Evolutionary conservation across 2,888 invertebrate genomes (phyloP).

Genomic region (Tricholauxania praeusta): DNA sequence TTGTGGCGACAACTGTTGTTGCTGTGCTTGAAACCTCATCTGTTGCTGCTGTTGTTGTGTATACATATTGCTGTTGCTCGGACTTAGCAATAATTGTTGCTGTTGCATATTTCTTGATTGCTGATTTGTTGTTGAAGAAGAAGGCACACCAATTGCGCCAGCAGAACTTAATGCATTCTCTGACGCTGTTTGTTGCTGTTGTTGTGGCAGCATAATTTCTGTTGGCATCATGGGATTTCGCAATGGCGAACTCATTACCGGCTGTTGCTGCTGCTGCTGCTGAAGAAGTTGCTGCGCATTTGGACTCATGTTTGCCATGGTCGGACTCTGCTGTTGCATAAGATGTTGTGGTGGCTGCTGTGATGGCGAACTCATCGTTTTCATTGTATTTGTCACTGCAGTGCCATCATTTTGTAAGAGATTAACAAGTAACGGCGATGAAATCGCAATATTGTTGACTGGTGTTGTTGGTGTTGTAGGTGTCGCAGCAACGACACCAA

Average conservation of each 20-base stretch:
- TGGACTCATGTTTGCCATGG: conserved; percentile 52
- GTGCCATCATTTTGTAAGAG: conserved; percentile 85
- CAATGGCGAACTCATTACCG: conserved; percentile 58
- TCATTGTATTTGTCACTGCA: conserved; percentile 54
- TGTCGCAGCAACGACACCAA: conserved; percentile 28
- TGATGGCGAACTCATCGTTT: conserved; percentile 56
- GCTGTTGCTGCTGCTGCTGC: conserved; percentile 48
- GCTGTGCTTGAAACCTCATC: conserved; percentile 47
- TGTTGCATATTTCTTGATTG: conserved; percentile 50
- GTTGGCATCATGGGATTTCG: conserved; percentile 56
- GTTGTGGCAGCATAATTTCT: conserved; percentile 53
- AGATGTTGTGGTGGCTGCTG: conserved; percentile 40
- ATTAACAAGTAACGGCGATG: conserved; percentile 91
- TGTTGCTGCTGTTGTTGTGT: conserved; percentile 51
- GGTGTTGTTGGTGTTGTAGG: conserved; percentile 40
- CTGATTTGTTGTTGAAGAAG: conserved; percentile 51
- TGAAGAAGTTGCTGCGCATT: conserved; percentile 23
- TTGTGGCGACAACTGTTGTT: conserved; percentile 56
- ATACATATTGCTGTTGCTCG: conserved; percentile 56
- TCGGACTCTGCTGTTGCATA: conserved; percentile 28
- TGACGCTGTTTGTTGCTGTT: conserved; percentile 42
- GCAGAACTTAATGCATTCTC: conserved; percentile 46
- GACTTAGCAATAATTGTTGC: conserved; percentile 57
- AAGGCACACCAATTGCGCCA: conserved; percentile 56
- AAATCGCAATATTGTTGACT: conserved; percentile 77